Base-by-base conservation (phyloP, 1,140 invertebrate genomes). In the Orius insidiosus region DNA sequence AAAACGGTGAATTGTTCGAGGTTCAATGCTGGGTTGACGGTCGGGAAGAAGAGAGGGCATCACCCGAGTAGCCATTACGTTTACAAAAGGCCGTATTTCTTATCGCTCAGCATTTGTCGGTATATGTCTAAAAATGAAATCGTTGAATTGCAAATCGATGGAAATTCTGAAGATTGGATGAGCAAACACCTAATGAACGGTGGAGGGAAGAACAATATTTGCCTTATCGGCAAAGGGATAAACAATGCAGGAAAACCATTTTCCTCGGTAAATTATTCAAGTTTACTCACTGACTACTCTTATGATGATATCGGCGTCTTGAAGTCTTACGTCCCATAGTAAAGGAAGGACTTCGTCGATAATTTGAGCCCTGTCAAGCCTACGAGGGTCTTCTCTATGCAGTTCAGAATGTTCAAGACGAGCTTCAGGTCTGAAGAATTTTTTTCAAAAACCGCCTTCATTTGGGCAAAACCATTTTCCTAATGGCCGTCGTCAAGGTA, bases 21-120 rank as follows among this genome's bases (percentile, higher is more conserved):
- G 63, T 81, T 89, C 36, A 97, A 67, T 19, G 75, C 75, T 1
- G 88, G 83, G 62, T 92, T 93, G 34, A 96, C 80, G 1, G 89
- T 86, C 57, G 93, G 93, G 92, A 38, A 92, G 76, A 5, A 96
- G 66, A 6, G 82, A 75, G 1, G 92, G 93, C 72, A 97, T 87
- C 30, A 95, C 86, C 58, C 85, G 77, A 1, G 85, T 93, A 1
- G 92, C 90, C 75, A 96, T 83, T 53, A 93, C 70, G 60, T 86
- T 90, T 8, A 93, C 79, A 1, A 82, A 35, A 96, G 66, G 9
- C 87, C 90, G 62, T 89, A 95, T 57, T 82, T 85, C 60, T 88
- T 89, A 60, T 95, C 89, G 56, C 76, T 75, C 50, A 96, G 67
- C 78, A 96, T 82, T 54, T 86, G 67, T 56, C 83, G 80, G 67